Evolutionary conservation across 2,888 invertebrate species (phyloP).

Genomic region (Drosophila pullipes): DNA sequence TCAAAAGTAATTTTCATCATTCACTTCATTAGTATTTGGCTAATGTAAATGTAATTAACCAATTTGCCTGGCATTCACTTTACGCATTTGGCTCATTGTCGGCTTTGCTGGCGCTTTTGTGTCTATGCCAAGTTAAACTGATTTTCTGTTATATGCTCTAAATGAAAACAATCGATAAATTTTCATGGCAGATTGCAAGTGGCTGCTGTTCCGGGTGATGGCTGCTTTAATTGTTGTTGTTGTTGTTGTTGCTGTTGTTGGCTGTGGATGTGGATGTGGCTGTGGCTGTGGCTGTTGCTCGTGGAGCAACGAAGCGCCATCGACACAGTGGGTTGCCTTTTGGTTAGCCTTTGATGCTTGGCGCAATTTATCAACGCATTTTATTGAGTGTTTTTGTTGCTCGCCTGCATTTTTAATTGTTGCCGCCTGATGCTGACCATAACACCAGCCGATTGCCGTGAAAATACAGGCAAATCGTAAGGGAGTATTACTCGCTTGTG

Average conservation of each 20-base stretch:
- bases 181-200: conserved; percentile 77
- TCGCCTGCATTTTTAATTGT: conserved; percentile 77
- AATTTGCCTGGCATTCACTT: conserved; percentile 39
- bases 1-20: not conserved
- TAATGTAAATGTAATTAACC: conserved; percentile 15
- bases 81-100: conserved; percentile 30
- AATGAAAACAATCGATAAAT: conserved; percentile 82
- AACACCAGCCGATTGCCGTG: conserved; percentile 58
- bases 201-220: conserved; percentile 29
- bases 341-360: conserved; percentile 73
- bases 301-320: conserved; percentile 73
- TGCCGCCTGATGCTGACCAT: conserved; percentile 81
- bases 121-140: conserved; percentile 76
- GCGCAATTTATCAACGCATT: conserved; percentile 82
- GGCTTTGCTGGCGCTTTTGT: conserved; percentile 83
- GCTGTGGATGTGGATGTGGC: too few species aligned
- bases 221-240: conserved; percentile 9
- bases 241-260: too few species aligned
- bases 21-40: not conserved
- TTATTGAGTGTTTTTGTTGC: conserved; percentile 81
- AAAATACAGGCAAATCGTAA: conserved; percentile 1
- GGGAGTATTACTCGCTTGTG: conserved; percentile 41
- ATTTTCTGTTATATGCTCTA: conserved; percentile 57
- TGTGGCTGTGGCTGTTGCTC: not conserved
- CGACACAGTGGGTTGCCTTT: conserved; percentile 74